Evolutionary conservation across 2,888 invertebrate genomes (phyloP), one percentile per base, ranked within the genome.

Genomic region (Drosophila yooni): DNA sequence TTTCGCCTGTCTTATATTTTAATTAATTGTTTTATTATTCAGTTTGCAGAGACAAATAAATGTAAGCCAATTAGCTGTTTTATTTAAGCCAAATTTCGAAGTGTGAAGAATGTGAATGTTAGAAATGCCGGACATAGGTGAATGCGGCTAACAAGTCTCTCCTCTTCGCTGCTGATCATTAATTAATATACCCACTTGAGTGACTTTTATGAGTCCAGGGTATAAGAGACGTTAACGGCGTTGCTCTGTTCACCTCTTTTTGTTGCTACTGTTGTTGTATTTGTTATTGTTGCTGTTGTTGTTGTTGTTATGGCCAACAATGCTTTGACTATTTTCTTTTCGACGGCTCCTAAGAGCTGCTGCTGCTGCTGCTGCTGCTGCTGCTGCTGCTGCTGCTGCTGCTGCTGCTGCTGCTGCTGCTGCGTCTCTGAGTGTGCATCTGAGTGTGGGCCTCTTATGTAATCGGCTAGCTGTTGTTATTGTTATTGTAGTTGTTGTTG

Each of bases 301-400:
- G 51, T 7, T 52, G 31, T 31, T 52, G 52, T 57, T 72, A 70
- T 70, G 73, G 65, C 70, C 73, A 87, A 86, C 89, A 88, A 84
- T 79, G 81, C 87, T 89, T 82, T 79, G 87, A 86, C 87, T 87
- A 87, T 87, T 88, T 88, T 88, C 87, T 88, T 88, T 89, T 83
- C 77, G 76, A 76, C 74, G 81, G 79, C 78, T 79, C 80, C 84
- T 46, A 53, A 52, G 67, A 74, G 66, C 13, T 65, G 65, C 65
- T 66, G 64, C 40, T 36, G 52, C n/a, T n/a, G 43, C 2, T 43
- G 65, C 68, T 70, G 66, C 43, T n/a, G n/a, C n/a, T n/a, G 43
- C 2, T 43, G 65, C 68, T 70, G 66, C 43, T n/a, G n/a, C n/a
- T n/a, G 43, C 2, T 43, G 65, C 68, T 70, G 66, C 43, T n/a